These are phyloP conservation scores for Scortum barcoo DNA, from an alignment of 2,113 vertebrate species.

Conservation along the genomic window DNA sequence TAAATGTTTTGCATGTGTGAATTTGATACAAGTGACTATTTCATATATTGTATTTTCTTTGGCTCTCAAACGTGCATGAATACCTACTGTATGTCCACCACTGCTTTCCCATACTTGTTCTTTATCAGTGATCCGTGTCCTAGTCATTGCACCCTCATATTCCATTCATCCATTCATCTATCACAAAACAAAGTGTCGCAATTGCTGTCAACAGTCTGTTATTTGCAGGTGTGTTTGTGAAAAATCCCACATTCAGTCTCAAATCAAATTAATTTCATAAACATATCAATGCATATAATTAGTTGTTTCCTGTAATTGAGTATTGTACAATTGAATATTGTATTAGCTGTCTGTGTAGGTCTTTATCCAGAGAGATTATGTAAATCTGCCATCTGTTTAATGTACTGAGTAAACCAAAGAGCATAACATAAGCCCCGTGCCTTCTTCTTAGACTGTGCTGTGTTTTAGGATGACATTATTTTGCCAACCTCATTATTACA, in stretches of 20 bases:
- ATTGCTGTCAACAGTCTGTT: background rate
- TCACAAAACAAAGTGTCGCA: background rate
- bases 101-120: background rate
- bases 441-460: no score
- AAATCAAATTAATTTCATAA: background rate
- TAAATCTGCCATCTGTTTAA: background rate
- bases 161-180: background rate
- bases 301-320: background rate
- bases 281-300: background rate
- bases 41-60: background rate
- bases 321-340: no score
- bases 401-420: background rate
- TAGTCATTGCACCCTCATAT: background rate
- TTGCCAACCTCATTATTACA: background rate
- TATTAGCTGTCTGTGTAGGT: no score
- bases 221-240: background rate
- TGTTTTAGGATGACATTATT: background rate
- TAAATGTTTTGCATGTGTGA: no score
- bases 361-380: background rate
- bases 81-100: background rate
- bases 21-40: no score
- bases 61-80: background rate
- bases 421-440: no score
- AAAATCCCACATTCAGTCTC: background rate
- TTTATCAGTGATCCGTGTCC: background rate